These are phyloP conservation scores for Pachyrhynchus sulphureomaculatus DNA, from an alignment of 1,140 invertebrate genomes.

Conservation along the genomic window DNA sequence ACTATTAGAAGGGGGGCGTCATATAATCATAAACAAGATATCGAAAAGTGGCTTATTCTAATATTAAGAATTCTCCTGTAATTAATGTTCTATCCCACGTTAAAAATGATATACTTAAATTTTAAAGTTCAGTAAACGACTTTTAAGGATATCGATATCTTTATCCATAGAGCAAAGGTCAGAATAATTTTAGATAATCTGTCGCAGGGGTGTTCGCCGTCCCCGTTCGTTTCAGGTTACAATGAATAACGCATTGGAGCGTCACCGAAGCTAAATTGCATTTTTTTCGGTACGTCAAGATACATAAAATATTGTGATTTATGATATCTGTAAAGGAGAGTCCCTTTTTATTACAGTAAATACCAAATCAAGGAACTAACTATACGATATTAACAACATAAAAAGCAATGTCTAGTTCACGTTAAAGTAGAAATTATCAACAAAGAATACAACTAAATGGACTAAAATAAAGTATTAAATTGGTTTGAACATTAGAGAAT, in stretches of 20 bases:
- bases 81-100: not conserved
- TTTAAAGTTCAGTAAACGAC: slow-evolving; percentile 4
- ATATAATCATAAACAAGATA: no score
- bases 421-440: no score
- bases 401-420: no score
- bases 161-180: slow-evolving; percentile 16
- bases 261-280: slow-evolving; percentile 40
- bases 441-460: no score
- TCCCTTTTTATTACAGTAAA: no score
- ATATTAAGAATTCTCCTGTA: not conserved
- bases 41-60: no score
- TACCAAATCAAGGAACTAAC: no score
- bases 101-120: not conserved
- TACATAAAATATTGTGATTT: slow-evolving; percentile 48
- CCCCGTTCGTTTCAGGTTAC: slow-evolving; percentile 30
- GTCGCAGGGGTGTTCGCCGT: slow-evolving; percentile 12
- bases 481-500: no score
- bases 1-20: no score
- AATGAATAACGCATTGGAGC: slow-evolving; percentile 31
- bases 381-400: no score
- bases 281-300: slow-evolving; percentile 44
- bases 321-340: slow-evolving; percentile 47
- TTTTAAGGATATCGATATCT: not conserved
- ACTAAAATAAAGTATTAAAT: no score
- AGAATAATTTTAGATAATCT: slow-evolving; percentile 31